A percentile compares a stretch with the other conserved stretches of the same genome.
phyloP scores from a whole-genome alignment of 2,888 invertebrate genomes.

The Caenorhabditis sp. region DNA sequence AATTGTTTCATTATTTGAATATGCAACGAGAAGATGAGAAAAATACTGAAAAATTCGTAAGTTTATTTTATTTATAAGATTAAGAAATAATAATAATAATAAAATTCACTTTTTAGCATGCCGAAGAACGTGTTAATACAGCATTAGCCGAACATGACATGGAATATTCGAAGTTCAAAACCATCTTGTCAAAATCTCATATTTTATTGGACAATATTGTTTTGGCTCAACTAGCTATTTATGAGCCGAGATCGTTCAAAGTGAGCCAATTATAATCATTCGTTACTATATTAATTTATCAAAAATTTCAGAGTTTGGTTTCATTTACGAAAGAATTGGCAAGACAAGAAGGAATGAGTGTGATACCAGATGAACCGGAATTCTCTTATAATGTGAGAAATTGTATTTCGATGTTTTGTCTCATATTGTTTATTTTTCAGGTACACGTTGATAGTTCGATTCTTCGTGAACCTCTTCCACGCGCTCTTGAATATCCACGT shows the following conservation, averaged over 20 bases:
- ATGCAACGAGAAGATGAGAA: constrained; percentile 65
- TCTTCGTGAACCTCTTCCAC: constrained; percentile 58
- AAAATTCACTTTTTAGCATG: constrained; percentile 45
- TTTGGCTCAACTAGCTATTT: constrained; percentile 67
- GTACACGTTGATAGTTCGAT: constrained; percentile 48
- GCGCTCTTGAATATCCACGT: constrained; percentile 50
- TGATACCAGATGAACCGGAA: constrained; percentile 53
- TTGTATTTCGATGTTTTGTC: background rate
- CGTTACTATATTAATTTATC: background rate
- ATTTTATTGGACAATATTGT: constrained; percentile 65
- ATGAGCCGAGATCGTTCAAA: constrained; percentile 68
- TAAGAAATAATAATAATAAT: background rate
- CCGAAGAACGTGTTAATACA: constrained; percentile 61
- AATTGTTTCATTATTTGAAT: constrained; percentile 63
- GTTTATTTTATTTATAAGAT: no score
- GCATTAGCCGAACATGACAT: constrained; percentile 64
- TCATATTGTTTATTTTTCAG: constrained; percentile 25
- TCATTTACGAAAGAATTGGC: constrained; percentile 62
- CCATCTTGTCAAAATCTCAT: constrained; percentile 62
- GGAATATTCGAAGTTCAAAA: constrained; percentile 62
- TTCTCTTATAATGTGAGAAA: constrained; percentile 49
- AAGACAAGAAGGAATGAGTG: constrained; percentile 53
- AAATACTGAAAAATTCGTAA: constrained; percentile 58
- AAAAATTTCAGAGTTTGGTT: constrained; percentile 57
- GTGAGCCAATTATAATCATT: constrained; percentile 31